Evolutionary conservation across 2,888 invertebrate species (phyloP), one percentile per base, ranked within the genome.

Genomic region (Lithodes maja): DNA sequence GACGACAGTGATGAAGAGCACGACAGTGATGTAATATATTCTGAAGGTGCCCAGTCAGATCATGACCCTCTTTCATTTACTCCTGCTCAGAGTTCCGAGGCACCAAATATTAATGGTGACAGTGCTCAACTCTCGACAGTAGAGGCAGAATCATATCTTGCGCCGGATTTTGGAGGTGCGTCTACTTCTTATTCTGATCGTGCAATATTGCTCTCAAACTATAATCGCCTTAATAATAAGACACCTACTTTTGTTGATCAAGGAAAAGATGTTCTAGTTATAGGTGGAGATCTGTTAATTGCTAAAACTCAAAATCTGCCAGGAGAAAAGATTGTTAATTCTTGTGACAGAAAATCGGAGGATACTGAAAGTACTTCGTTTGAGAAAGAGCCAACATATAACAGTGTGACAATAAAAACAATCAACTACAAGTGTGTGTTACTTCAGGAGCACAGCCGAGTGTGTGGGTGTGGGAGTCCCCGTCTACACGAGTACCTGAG

Each of bases 401-500:
- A 75, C 61, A 85, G 61, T 75, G 15, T 88, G 49, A 88, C 85
- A 61, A 80, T 88, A 55, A 17, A 85, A 61, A 85, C 74, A 74
- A 90, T 86, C 69, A 55, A 80, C 2, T 90, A 86, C 52, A 90
- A 86, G 83, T 90, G 90, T 53, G 17, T 69, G 61, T 55, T 90
- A 1, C 55, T 90, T 17, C 86, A 83, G 12, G 74, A 86, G n/a
- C 90, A 90, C 17, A 85, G 81, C 50, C 55, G 55, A 7, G 78
- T 68, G 69, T 90, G 90, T 83, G 55, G 49, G 53, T 90, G 90
- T 78, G 53, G 55, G 17, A 87, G 87, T 33, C 90, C 90, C 15
- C 80, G 90, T 50, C 87, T 90, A 50, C 90, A 90, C 61, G 81
- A 87, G 17, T 90, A 90, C 68, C 77, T 90, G n/a, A 81, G 61